Conservation (phyloP, 2,888 invertebrate genomes). For the Epinotia demarniana region DNA sequence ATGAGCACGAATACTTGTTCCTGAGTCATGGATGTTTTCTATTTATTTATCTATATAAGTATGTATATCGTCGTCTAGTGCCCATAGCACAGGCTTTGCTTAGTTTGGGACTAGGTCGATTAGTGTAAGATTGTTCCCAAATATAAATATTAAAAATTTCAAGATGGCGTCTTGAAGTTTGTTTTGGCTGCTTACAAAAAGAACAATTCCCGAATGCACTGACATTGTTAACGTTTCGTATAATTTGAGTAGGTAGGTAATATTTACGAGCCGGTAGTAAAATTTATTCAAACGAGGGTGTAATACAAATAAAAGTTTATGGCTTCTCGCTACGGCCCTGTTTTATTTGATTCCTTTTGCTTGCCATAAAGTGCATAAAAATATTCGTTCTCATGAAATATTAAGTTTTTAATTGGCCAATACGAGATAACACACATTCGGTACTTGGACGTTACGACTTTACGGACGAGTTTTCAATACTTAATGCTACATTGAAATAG, state of each 20-base stretch:
- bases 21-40: too few species aligned
- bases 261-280: slow-evolving; percentile 43
- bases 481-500: too few species aligned
- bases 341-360: slow-evolving; percentile 66
- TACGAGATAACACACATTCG: slow-evolving; percentile 8
- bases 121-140: too few species aligned
- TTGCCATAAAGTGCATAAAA: slow-evolving; percentile 46
- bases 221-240: slow-evolving; percentile 42
- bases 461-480: neutral
- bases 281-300: slow-evolving; percentile 45
- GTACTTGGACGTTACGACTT: neutral
- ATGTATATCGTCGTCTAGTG: too few species aligned
- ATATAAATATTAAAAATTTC: too few species aligned
- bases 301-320: slow-evolving; percentile 63
- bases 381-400: slow-evolving; percentile 41
- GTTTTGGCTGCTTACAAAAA: slow-evolving; percentile 11
- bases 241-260: slow-evolving; percentile 44
- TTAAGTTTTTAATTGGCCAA: slow-evolving; percentile 13
- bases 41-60: too few species aligned
- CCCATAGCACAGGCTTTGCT: too few species aligned
- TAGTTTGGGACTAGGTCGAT: too few species aligned
- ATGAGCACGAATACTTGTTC: too few species aligned
- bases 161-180: neutral
- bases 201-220: slow-evolving; percentile 30
- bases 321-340: slow-evolving; percentile 60